Evolutionary conservation across 2,888 invertebrate genomes (phyloP).

Genomic region (Aphrophora alni): DNA sequence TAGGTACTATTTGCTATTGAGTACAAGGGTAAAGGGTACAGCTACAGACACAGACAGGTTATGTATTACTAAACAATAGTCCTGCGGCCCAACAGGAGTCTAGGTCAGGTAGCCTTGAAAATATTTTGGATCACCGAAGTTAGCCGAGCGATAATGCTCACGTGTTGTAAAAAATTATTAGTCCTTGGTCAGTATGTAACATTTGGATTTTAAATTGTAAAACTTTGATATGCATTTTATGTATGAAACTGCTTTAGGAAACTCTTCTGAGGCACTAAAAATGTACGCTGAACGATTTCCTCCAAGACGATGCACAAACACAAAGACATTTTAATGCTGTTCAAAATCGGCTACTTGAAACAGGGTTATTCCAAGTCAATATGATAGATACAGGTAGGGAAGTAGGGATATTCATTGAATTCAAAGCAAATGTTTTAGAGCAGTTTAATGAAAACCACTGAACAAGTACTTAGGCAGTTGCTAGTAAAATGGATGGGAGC

Average conservation of each 20-base stretch:
- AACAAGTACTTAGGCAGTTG: slow-evolving; percentile 15
- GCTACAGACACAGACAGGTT: no score
- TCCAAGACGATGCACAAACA: no score
- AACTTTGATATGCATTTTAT: slow-evolving; percentile 10
- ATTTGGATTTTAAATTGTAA: no score
- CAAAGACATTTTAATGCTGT: slow-evolving; percentile 23
- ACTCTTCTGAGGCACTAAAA: not conserved
- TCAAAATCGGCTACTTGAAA: slow-evolving; percentile 3
- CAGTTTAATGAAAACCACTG: slow-evolving; percentile 6
- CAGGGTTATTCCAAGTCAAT: not conserved
- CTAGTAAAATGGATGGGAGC: slow-evolving; percentile 4
- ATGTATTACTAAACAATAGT: no score
- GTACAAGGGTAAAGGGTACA: no score
- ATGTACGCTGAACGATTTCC: slow-evolving; percentile 17
- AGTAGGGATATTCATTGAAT: slow-evolving; percentile 2
- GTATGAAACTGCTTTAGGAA: slow-evolving; percentile 20
- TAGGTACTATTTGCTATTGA: no score
- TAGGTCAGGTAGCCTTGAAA: no score
- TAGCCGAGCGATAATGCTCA: no score
- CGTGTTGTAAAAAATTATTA: no score
- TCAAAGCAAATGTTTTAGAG: not conserved
- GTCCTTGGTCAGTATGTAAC: no score
- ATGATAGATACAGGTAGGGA: not conserved
- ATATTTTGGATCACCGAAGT: no score
- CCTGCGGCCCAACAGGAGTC: no score